Conservation (phyloP, 1,140 invertebrate genomes). For the Diorhabda carinulata region DNA sequence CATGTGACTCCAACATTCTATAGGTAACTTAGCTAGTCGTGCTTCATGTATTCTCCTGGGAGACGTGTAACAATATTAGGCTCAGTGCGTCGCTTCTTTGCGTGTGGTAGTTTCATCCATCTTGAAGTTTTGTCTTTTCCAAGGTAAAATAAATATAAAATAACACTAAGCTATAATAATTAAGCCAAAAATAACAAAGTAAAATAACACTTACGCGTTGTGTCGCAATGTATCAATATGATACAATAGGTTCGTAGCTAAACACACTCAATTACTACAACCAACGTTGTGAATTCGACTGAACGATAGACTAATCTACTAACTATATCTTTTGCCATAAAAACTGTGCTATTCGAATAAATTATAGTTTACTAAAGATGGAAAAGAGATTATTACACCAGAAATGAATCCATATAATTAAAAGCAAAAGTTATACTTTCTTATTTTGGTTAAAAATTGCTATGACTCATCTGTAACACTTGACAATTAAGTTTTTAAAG, state of each 20-base stretch:
- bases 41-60: too few relatives aligned
- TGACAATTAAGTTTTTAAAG: too few relatives aligned
- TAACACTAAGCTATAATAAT: background rate
- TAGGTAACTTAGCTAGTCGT: too few relatives aligned
- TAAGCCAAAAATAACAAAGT: background rate
- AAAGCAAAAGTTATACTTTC: too few relatives aligned
- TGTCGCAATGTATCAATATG: constrained; percentile 1
- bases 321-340: too few relatives aligned
- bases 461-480: too few relatives aligned
- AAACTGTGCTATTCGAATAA: too few relatives aligned
- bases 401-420: too few relatives aligned
- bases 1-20: background rate
- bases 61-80: background rate
- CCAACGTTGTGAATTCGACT: background rate
- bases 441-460: too few relatives aligned
- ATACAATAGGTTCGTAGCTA: background rate
- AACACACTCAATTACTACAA: background rate
- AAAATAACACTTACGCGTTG: background rate
- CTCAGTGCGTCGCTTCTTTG: background rate
- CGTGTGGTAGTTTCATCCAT: background rate
- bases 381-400: too few relatives aligned
- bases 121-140: background rate
- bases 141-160: background rate
- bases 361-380: too few relatives aligned
- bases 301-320: background rate